Evolutionary conservation across 2,113 vertebrate species (phyloP).

Genomic region (Lycaon pictus): DNA sequence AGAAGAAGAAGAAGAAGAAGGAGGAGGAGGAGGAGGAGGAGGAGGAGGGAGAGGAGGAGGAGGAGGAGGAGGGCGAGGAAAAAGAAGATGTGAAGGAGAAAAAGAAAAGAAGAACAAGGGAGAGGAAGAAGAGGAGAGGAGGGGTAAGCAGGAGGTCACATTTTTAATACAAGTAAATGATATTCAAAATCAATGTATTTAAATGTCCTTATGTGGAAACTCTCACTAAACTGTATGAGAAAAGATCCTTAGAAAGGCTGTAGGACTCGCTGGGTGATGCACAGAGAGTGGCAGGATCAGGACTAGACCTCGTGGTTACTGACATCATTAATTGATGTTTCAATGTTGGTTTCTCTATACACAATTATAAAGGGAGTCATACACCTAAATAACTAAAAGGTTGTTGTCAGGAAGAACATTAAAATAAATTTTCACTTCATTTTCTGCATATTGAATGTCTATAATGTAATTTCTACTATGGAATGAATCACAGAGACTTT

Average conservation of each 20-base stretch:
- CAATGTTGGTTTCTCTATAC: neutral
- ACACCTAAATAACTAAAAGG: neutral
- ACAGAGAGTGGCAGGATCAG: neutral
- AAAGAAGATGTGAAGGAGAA: neutral
- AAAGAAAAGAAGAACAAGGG: neutral
- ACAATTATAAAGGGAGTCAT: neutral
- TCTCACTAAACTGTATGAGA: neutral
- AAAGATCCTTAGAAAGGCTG: neutral
- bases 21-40: neutral
- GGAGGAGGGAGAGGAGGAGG: neutral
- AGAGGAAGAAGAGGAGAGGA: neutral
- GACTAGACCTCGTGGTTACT: neutral
- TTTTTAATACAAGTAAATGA: neutral
- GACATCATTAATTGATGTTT: neutral
- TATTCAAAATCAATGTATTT: neutral
- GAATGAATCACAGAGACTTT: neutral
- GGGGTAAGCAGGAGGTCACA: neutral
- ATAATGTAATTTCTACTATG: neutral
- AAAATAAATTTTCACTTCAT: neutral
- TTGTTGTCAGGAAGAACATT: neutral
- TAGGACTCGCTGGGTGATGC: neutral
- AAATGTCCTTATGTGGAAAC: neutral
- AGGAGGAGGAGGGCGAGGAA: rapidly evolving
- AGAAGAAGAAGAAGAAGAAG: neutral
- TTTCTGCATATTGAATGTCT: neutral